Percentiles rank a stretch among this genome's conserved stretches.
Conservation (phyloP, 2,888 invertebrate genomes). For the Nymphalis urticae region DNA sequence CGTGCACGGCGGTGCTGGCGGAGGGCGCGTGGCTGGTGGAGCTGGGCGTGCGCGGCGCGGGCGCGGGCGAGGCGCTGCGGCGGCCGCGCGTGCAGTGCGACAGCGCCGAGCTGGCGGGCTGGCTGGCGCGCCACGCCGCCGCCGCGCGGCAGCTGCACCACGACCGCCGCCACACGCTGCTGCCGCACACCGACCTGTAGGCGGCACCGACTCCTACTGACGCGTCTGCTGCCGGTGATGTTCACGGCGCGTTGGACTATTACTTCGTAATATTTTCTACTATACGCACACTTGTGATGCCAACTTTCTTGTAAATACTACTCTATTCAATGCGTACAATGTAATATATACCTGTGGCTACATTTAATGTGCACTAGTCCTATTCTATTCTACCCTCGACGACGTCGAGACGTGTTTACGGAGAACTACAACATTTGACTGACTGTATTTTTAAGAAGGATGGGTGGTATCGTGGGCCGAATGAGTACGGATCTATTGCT, state of each 20-base stretch:
- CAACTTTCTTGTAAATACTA: neutral
- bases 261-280: neutral
- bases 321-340: neutral
- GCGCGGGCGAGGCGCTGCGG: constrained; percentile 75
- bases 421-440: no score
- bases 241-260: no score
- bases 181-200: constrained; percentile 53
- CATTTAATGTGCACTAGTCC: neutral
- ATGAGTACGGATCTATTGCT: no score
- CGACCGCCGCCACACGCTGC: constrained; percentile 89
- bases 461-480: neutral
- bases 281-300: neutral
- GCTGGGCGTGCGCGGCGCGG: constrained; percentile 82
- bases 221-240: neutral
- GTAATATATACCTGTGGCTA: no score
- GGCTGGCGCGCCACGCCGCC: constrained; percentile 90
- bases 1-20: constrained; percentile 82
- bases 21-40: constrained; percentile 86
- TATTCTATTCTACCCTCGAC: neutral
- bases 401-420: no score
- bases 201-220: neutral
- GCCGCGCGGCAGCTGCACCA: constrained; percentile 93
- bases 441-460: no score
- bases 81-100: constrained; percentile 90
- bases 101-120: constrained; percentile 84